Evolutionary conservation across 2,113 vertebrate genomes (phyloP), one percentile per base, ranked within the genome.

Genomic region (Albula glossodonta): DNA sequence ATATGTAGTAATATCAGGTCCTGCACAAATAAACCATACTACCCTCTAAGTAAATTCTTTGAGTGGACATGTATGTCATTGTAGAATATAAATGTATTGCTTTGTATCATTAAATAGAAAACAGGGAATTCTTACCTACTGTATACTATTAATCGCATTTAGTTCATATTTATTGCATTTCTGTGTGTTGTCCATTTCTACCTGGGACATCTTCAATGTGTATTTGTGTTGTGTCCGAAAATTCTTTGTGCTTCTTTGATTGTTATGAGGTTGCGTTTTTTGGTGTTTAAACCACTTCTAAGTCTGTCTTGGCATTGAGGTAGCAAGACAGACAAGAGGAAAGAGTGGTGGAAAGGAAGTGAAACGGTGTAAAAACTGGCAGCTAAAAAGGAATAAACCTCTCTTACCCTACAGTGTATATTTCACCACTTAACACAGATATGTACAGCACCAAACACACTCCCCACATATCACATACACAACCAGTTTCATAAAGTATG

Each of bases 231-330:
- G 93, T 93, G 92, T 92, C 92, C 86, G 86, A 89, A 89, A 87
- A 82, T 91, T 84, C 88, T 91, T 94, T 96, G 95, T 95, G 95
- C 94, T 95, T 95, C 88, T 89, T 80, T 92, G 90, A 93, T 93
- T 92, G 92, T 92, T 82, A 86, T 87, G 83, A 74, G 83, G 60
- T 66, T 91, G 80, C 87, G 84, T 89, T 90, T 90, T 94, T 94
- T 93, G 90, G 91, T 94, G 92, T 92, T 89, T 57, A 84, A 22
- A 89, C 83, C 85, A 87, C 88, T 85, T 84, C 81, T 51, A 83
- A 51, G n/a, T 87, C 15, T 63, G 57, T 86, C 85, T 84, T 87
- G 84, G 82, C n/a, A 86, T 77, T 50, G 52, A 9, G 53, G 31
- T 1, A 70, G 63, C 13, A 25, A 85, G 83, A 87, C 83, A 57